Evolutionary conservation across 2,113 vertebrate species (phyloP), one percentile per base, ranked within the genome.

Genomic region (Panthera leo): DNA sequence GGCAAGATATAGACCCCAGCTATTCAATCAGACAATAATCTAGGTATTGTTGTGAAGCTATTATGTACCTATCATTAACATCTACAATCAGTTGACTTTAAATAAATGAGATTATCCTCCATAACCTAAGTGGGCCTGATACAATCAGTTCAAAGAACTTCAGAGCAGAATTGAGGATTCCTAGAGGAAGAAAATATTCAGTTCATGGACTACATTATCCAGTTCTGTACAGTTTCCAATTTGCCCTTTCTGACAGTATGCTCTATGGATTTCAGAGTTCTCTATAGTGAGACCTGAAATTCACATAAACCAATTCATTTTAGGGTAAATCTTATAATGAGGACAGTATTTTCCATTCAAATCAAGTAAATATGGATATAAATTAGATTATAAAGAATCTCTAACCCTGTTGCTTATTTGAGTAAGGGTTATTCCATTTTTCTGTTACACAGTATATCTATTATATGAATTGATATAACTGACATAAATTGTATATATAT

Each of bases 311-410:
- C 48, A 68, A 42, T 91, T 25, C 29, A 48, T 90, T 96, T 58
- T 31, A 89, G 65, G 84, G 75, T 5, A 8, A 65, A 97, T 15
- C 7, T 94, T 94, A 63, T 82, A 80, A 88, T 92, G 86, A 84
- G 7, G 7, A n/a, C 2, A 80, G 85, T 88, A 91, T 42, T 85
- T 79, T n/a, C 55, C 14, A 53, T 14, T 98, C 21, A 82, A 76
- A 36, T 31, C 58, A 93, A 45, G 45, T n/a, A 76, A 79, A 19
- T 55, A 42, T 12, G 0, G 19, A 48, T 45, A 88, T 73, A 61
- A 5, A 10, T 15, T 36, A 10, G 10, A 63, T 92, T 53, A 92
- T 63, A 63, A 29, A 4, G 31, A 87, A 21, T 12, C 63, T 92
- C 15, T 75, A 42, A 79, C 5, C 73, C 18, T 91, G 39, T 68